Evolutionary conservation across 2,113 vertebrate species (phyloP).

Genomic region (Ochotona princeps): DNA sequence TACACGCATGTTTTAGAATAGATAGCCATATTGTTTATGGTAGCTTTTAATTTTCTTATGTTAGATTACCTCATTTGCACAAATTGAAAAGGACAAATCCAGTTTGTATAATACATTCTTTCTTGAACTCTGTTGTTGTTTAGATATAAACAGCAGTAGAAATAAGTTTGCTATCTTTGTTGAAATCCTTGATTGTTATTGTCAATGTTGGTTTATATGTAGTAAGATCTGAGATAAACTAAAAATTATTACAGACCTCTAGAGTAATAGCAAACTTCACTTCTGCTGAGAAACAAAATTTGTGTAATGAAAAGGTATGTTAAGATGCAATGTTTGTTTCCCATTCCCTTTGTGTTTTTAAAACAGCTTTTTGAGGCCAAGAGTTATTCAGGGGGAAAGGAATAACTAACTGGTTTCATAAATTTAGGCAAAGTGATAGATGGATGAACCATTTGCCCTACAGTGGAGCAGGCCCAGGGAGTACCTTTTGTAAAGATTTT

Average conservation of each 20-base stretch:
- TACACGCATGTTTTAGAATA: constrained; percentile 24
- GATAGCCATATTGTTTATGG: neutral
- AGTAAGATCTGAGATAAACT: neutral
- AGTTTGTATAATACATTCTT: neutral
- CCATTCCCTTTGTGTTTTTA: constrained; percentile 9
- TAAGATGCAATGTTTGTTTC: neutral
- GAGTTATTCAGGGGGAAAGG: constrained; percentile 3
- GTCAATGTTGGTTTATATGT: neutral
- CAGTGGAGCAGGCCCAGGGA: neutral
- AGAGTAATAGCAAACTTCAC: constrained; percentile 23
- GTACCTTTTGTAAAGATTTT: neutral
- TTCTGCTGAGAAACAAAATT: neutral
- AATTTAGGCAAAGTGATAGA: neutral
- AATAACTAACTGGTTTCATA: neutral
- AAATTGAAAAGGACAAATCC: constrained; percentile 19
- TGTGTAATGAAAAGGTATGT: constrained; percentile 19
- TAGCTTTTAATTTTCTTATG: constrained; percentile 2
- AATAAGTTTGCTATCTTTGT: neutral
- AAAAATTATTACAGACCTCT: neutral
- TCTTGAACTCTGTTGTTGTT: neutral
- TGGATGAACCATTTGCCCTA: neutral
- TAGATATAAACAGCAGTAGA: neutral
- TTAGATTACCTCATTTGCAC: neutral
- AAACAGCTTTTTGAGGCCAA: neutral
- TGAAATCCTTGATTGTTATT: constrained; percentile 19